A percentile compares a stretch with the other conserved stretches of the same genome.
phyloP scores from a whole-genome alignment of 2,797 vertebrate species.

The Pygocentrus nattereri region DNA sequence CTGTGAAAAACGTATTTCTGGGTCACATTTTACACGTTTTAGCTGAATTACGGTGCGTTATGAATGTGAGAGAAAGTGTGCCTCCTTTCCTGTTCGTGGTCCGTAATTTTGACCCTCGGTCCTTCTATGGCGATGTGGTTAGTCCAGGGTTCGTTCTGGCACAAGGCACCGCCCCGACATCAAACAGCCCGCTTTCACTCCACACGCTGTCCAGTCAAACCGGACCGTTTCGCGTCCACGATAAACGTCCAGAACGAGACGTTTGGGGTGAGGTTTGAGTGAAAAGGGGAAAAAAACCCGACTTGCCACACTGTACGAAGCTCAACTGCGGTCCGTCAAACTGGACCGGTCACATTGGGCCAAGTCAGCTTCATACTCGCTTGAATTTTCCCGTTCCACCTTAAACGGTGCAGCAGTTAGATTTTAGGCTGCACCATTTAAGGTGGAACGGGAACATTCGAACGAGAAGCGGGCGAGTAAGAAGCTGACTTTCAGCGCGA shows the following conservation, averaged over 20 bases:
- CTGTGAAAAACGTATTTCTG: too few relatives aligned
- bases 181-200: conserved; percentile 72
- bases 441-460: too few relatives aligned
- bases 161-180: conserved; percentile 86
- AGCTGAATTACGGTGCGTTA: background rate
- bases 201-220: conserved; percentile 28
- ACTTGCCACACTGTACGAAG: too few relatives aligned
- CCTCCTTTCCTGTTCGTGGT: background rate
- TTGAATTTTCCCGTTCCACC: too few relatives aligned
- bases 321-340: background rate
- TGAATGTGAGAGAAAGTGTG: background rate
- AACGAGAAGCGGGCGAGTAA: too few relatives aligned
- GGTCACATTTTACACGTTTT: background rate
- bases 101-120: background rate
- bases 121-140: conserved; percentile 51
- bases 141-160: conserved; percentile 55
- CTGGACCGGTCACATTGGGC: background rate
- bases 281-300: background rate
- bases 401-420: too few relatives aligned
- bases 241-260: background rate
- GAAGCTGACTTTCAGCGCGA: too few relatives aligned
- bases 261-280: background rate
- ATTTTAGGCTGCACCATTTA: too few relatives aligned
- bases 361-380: too few relatives aligned
- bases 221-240: background rate